These are phyloP conservation scores for Reinhardtius hippoglossoides DNA, from an alignment of 2,113 vertebrate species.

Conservation along the genomic window DNA sequence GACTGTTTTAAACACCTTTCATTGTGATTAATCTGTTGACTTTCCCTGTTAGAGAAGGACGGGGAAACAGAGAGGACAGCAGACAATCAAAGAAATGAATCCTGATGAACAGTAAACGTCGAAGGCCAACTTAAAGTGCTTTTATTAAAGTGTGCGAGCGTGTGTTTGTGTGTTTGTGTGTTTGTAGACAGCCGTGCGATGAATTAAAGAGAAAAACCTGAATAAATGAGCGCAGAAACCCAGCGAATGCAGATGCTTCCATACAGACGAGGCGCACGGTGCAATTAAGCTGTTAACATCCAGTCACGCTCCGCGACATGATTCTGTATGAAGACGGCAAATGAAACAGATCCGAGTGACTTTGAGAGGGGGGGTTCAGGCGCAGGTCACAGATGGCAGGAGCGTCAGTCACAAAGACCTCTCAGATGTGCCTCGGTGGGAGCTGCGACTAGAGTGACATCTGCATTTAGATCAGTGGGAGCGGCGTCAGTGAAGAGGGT, in stretches of 20 bases:
- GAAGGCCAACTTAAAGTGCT: slow-evolving; percentile 5
- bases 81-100: slow-evolving; percentile 60
- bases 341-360: neutral
- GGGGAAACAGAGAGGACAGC: slow-evolving; percentile 45
- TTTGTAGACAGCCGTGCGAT: neutral
- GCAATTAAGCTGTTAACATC: neutral
- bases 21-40: slow-evolving; percentile 58
- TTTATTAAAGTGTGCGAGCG: slow-evolving; percentile 11
- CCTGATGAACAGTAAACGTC: slow-evolving; percentile 43
- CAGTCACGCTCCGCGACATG: neutral
- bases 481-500: neutral
- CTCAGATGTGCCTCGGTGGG: neutral
- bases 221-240: neutral
- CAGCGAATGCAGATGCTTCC: neutral
- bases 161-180: neutral
- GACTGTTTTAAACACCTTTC: slow-evolving; percentile 43
- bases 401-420: neutral
- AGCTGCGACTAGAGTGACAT: neutral
- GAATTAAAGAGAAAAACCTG: neutral
- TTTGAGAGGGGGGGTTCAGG: neutral
- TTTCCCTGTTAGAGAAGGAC: slow-evolving; percentile 30
- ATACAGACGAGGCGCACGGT: neutral
- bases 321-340: neutral
- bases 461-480: neutral
- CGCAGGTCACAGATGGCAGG: neutral